Conservation (phyloP, 2,113 vertebrate genomes). For the Conger conger region DNA sequence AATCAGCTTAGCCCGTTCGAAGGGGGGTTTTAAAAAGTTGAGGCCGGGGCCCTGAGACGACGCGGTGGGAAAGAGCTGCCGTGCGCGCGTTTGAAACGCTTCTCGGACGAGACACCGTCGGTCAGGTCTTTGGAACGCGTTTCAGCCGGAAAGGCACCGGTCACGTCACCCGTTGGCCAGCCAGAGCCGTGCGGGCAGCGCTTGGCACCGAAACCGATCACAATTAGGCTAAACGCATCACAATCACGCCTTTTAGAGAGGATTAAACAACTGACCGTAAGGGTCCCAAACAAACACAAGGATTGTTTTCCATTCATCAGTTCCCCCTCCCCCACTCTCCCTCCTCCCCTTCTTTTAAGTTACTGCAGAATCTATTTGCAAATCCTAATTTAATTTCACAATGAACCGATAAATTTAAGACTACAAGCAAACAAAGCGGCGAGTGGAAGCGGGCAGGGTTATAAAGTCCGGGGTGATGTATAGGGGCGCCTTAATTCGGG, state of each 20-base stretch:
- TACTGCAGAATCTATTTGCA: conserved; percentile 53
- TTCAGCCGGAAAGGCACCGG: background rate
- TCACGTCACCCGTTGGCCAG: background rate
- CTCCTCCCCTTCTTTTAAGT: conserved; percentile 23
- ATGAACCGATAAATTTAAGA: conserved; percentile 56
- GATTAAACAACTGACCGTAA: background rate
- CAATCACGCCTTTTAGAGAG: background rate
- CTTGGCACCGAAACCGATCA: background rate
- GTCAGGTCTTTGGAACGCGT: conserved; percentile 20
- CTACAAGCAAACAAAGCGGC: conserved; percentile 42
- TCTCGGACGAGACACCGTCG: conserved; percentile 9
- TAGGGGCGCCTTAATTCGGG: conserved; percentile 66
- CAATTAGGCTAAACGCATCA: background rate
- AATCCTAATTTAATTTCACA: conserved; percentile 61
- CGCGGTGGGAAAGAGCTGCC: background rate
- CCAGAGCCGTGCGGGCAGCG: background rate
- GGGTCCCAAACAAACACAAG: background rate
- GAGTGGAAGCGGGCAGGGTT: conserved; percentile 43
- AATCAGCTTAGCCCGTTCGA: conserved; percentile 58
- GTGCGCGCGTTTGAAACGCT: conserved; percentile 1
- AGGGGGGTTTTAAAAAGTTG: conserved; percentile 38
- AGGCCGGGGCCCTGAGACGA: conserved; percentile 25
- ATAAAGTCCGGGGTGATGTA: conserved; percentile 54
- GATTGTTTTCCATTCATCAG: conserved; percentile 10
- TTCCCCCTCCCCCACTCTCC: background rate